Evolutionary conservation across 2,113 vertebrate genomes (phyloP), one percentile per base, ranked within the genome.

Genomic region (Etheostoma cragini): DNA sequence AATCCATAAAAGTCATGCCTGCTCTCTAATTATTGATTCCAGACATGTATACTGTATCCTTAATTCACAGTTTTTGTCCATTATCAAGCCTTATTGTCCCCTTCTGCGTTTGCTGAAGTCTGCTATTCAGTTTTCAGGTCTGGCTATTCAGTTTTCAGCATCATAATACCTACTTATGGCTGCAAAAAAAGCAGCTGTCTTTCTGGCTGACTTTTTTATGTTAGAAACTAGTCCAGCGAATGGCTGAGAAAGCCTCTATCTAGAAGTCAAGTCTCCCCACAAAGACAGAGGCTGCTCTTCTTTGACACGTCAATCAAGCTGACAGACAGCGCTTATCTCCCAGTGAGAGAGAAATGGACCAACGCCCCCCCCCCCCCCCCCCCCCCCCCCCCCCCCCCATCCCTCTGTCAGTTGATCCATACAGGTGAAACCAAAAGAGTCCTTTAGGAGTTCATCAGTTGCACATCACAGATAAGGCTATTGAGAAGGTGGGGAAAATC

Each of bases 271-370:
- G 79, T 61, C 74, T 64, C 49, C 64, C 77, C 73, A 79, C 85
- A 87, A 85, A 83, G 79, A 71, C 76, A 49, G 57, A 82, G 80
- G 61, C 89, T 76, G 73, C 70, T 70, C 77, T 83, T 61, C 88
- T 93, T 90, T 90, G 78, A 89, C 66, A 69, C 50, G 90, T 92
- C 94, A 90, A 66, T 95, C 91, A 94, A 26, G 47, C 45, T 93
- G 94, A 95, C 75, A 82, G 94, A 93, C 92, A 76, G 83, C 11
- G 67, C 88, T 94, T 95, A 95, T 95, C 93, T 90, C 76, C 79
- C 65, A 42, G 69, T 30, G 71, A 82, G 80, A 84, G 82, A 86
- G 77, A 87, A 89, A 86, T 83, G 80, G 86, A 92, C 86, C 72
- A 45, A 86, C 72, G 76, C 79, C 75, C 83, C 73, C 47, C 65